These are phyloP conservation scores for Noctua comes DNA, from an alignment of 2,888 invertebrate species.

Conservation along the genomic window DNA sequence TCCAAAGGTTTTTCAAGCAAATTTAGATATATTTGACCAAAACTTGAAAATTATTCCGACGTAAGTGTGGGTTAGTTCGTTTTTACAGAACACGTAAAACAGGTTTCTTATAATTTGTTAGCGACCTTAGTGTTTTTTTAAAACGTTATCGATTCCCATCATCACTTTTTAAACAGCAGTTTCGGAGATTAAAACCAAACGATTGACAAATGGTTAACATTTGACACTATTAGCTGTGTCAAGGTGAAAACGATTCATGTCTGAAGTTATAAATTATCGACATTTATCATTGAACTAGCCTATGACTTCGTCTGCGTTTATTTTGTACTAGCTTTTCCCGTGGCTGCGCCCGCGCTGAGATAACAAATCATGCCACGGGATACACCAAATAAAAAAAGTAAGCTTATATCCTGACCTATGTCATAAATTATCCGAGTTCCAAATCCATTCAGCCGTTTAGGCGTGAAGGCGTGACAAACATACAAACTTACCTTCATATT, in stretches of 20 bases:
- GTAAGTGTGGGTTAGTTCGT: neutral
- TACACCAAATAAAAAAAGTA: neutral
- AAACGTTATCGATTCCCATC: neutral
- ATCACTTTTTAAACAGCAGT: slow-evolving; percentile 16
- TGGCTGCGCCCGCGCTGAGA: neutral
- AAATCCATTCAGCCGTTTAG: too few relatives aligned
- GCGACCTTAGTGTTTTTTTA: neutral
- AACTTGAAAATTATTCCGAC: neutral
- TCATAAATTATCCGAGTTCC: too few relatives aligned
- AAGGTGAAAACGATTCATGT: slow-evolving; percentile 42
- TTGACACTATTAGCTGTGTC: slow-evolving; percentile 37
- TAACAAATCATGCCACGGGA: neutral
- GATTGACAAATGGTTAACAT: slow-evolving; percentile 41
- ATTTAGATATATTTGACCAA: neutral
- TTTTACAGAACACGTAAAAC: neutral
- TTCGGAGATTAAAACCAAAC: slow-evolving; percentile 1
- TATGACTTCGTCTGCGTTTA: neutral
- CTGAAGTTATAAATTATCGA: slow-evolving; percentile 33
- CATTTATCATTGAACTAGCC: slow-evolving; percentile 25
- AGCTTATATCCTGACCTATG: too few relatives aligned
- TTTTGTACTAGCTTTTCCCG: neutral
- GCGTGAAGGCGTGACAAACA: too few relatives aligned
- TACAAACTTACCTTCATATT: too few relatives aligned
- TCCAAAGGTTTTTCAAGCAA: neutral
- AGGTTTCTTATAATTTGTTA: neutral